Conservation (phyloP, 2,113 vertebrate genomes). For the Nannospalax galili region DNA sequence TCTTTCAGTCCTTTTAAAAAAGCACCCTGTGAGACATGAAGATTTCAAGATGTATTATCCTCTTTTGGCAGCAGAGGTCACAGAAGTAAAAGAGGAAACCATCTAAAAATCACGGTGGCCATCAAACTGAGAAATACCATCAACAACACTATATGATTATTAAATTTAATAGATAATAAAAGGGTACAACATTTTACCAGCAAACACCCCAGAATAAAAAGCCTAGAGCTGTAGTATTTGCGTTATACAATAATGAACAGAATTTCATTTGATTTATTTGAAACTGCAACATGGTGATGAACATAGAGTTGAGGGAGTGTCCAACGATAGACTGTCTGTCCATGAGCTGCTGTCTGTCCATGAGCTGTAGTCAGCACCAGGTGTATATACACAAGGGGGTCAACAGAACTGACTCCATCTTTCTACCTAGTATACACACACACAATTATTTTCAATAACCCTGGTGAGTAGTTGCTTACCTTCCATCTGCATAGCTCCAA, state of each 20-base stretch:
- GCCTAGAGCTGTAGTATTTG: neutral
- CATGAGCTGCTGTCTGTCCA: neutral
- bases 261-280: neutral
- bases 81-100: conserved; percentile 10
- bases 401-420: neutral
- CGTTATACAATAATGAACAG: neutral
- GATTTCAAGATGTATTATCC: conserved; percentile 41
- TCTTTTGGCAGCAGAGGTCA: conserved; percentile 4
- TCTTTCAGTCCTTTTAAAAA: conserved; percentile 26
- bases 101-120: neutral
- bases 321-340: neutral
- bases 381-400: neutral
- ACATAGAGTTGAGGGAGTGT: neutral
- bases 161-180: neutral
- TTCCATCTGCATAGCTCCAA: neutral
- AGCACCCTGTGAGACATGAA: neutral
- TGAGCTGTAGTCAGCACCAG: neutral
- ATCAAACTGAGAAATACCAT: neutral
- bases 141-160: neutral
- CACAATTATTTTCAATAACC: neutral
- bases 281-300: neutral
- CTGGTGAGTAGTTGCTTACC: neutral
- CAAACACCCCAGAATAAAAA: neutral
- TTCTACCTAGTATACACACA: neutral
- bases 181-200: neutral